These are phyloP conservation scores for Lymantria monacha DNA, from an alignment of 2,888 invertebrate species.

Conservation along the genomic window DNA sequence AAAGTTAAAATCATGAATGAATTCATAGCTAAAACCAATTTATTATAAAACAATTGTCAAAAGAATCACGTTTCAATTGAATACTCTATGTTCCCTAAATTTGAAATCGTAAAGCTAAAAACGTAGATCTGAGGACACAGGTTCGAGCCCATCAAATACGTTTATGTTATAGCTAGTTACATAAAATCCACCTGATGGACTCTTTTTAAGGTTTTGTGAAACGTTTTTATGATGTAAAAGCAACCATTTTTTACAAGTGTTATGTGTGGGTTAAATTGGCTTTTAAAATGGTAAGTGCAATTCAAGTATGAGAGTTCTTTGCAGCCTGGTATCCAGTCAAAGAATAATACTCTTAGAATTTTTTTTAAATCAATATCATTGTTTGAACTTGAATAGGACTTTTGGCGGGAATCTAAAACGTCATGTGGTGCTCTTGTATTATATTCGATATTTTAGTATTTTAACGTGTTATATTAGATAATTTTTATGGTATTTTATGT, in stretches of 20 bases:
- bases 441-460: too few relatives aligned
- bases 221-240: slow-evolving; percentile 11
- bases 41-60: too few relatives aligned
- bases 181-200: slow-evolving; percentile 26
- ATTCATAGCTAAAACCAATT: too few relatives aligned
- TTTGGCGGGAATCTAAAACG: too few relatives aligned
- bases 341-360: too few relatives aligned
- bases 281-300: neutral
- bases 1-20: too few relatives aligned
- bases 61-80: slow-evolving; percentile 16
- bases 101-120: slow-evolving; percentile 19
- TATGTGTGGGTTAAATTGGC: neutral
- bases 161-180: slow-evolving; percentile 21
- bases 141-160: slow-evolving; percentile 17
- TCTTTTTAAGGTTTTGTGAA: slow-evolving; percentile 18
- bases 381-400: too few relatives aligned
- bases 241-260: neutral
- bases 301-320: neutral
- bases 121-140: slow-evolving; percentile 21
- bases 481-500: too few relatives aligned
- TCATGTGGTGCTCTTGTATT: too few relatives aligned
- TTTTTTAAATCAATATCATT: too few relatives aligned
- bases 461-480: too few relatives aligned
- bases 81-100: slow-evolving; percentile 20
- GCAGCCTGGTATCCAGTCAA: too few relatives aligned